Evolutionary conservation across 2,797 vertebrate species (phyloP).

Genomic region (Falco columbarius): DNA sequence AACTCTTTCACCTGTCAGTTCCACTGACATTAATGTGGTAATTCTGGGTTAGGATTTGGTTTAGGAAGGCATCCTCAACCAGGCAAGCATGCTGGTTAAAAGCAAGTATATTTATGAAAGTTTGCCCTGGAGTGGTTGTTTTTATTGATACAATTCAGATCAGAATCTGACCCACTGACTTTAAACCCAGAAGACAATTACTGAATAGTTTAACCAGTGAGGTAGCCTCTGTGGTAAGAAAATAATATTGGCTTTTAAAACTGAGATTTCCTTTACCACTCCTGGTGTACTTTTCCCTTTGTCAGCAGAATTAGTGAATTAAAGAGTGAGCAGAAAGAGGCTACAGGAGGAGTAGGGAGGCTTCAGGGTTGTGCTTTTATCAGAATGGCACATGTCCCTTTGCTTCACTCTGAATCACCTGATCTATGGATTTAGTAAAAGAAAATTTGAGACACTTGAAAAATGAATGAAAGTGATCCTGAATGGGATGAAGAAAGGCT

Average conservation of each 20-base stretch:
- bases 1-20: slow-evolving; percentile 33
- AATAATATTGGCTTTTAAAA: neutral
- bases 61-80: slow-evolving; percentile 4
- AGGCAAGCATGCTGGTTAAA: neutral
- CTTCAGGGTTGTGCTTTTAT: neutral
- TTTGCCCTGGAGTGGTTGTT: neutral
- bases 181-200: neutral
- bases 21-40: slow-evolving; percentile 12
- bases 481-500: slow-evolving; percentile 26
- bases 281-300: neutral
- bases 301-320: neutral
- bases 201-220: neutral
- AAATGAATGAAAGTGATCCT: slow-evolving; percentile 49
- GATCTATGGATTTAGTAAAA: neutral
- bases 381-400: neutral
- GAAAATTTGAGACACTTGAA: slow-evolving; percentile 33
- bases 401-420: neutral
- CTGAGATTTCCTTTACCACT: neutral
- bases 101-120: neutral
- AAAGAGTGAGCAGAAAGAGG: neutral
- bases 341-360: neutral
- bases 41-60: slow-evolving; percentile 14
- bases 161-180: slow-evolving; percentile 5
- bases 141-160: neutral
- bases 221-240: neutral